These are phyloP conservation scores for Anguilla pacifica DNA, from an alignment of 2,797 vertebrate genomes.

Conservation along the genomic window DNA sequence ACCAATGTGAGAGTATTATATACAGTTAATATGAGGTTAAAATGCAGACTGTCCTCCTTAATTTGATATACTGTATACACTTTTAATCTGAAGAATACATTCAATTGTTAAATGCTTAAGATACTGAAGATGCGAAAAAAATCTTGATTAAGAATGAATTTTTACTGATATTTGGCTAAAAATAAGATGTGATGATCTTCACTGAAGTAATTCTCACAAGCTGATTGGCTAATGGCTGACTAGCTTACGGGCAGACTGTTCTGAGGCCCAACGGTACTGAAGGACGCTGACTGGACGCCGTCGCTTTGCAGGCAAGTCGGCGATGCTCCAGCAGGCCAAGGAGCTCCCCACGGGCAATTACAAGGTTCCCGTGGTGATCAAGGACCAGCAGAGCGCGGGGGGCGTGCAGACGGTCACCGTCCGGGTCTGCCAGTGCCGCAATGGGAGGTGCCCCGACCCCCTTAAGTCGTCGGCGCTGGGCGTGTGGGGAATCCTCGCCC, in stretches of 20 bases:
- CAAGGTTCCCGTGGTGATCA: slow-evolving; percentile 65
- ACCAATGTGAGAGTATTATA: too few relatives aligned
- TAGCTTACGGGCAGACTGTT: too few relatives aligned
- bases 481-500: slow-evolving; percentile 75
- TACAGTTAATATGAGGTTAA: not conserved
- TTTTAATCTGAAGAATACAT: not conserved
- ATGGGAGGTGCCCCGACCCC: slow-evolving; percentile 52
- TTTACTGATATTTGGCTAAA: not conserved
- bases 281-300: not conserved
- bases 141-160: not conserved
- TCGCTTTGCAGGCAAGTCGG: slow-evolving; percentile 68
- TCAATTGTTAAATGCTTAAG: not conserved
- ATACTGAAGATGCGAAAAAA: not conserved
- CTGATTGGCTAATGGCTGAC: not conserved
- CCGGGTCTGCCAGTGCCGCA: slow-evolving; percentile 75
- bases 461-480: slow-evolving; percentile 60
- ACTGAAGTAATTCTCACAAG: not conserved
- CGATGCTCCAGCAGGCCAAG: slow-evolving; percentile 60
- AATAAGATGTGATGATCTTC: not conserved
- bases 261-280: not conserved
- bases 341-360: slow-evolving; percentile 64
- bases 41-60: not conserved
- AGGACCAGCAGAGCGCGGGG: slow-evolving; percentile 73
- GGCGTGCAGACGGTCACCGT: slow-evolving; percentile 55
- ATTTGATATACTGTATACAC: not conserved